phyloP scores from a whole-genome alignment of 1,140 invertebrate species.

The Limonius californicus region DNA sequence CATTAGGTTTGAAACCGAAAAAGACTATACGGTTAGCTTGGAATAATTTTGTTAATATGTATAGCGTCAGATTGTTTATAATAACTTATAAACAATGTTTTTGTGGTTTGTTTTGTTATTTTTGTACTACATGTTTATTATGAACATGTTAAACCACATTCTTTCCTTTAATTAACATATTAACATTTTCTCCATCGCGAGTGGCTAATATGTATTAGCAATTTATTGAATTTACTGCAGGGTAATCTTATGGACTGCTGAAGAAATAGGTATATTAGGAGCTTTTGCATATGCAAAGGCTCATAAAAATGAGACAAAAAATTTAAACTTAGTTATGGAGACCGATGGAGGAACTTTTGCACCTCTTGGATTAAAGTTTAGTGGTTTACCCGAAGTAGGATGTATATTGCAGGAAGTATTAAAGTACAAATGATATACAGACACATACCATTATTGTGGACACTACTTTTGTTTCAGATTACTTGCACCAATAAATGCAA shows the following conservation, averaged over 20 bases:
- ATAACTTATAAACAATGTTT: too few species aligned
- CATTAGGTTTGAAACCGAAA: slow-evolving; percentile 62
- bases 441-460: neutral
- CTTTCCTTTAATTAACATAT: too few species aligned
- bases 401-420: slow-evolving; percentile 65
- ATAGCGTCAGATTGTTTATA: too few species aligned
- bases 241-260: slow-evolving; percentile 78
- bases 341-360: slow-evolving; percentile 79
- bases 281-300: slow-evolving; percentile 59
- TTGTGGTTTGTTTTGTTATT: too few species aligned
- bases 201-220: too few species aligned
- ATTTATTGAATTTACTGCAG: too few species aligned
- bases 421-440: slow-evolving; percentile 44
- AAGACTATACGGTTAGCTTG: slow-evolving; percentile 65
- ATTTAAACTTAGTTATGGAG: slow-evolving; percentile 74
- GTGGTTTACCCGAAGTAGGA: slow-evolving; percentile 53
- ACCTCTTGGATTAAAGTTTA: slow-evolving; percentile 62
- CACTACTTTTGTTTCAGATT: slow-evolving; percentile 44
- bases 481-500: slow-evolving; percentile 53
- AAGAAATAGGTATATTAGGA: slow-evolving; percentile 71
- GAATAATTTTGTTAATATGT: too few species aligned
- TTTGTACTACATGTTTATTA: too few species aligned
- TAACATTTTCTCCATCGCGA: too few species aligned
- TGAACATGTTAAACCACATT: too few species aligned
- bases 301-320: slow-evolving; percentile 58